A percentile compares a stretch with the other conserved stretches of the same genome.
phyloP scores from a whole-genome alignment of 2,888 invertebrate species.

The Apotomis betuletana region DNA sequence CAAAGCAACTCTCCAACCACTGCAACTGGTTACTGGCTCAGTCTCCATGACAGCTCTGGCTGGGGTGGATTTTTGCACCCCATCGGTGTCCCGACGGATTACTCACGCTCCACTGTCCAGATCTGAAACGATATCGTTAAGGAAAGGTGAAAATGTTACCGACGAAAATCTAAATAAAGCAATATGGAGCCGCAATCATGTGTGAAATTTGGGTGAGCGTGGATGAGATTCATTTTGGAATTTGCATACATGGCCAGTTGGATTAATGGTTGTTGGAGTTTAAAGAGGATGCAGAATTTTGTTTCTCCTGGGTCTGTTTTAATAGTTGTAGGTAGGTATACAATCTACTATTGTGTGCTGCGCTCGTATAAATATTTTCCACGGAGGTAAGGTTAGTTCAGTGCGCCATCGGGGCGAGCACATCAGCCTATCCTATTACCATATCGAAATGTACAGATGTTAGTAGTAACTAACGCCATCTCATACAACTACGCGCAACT shows the following conservation, averaged over 20 bases:
- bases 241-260: slow-evolving; percentile 1
- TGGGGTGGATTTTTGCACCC: slow-evolving; percentile 54
- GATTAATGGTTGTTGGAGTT: not conserved
- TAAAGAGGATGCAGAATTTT: not conserved
- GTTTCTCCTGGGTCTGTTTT: too few relatives aligned
- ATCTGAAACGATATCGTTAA: slow-evolving; percentile 51
- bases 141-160: slow-evolving; percentile 36
- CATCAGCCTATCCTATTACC: too few relatives aligned
- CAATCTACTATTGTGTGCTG: too few relatives aligned
- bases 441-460: too few relatives aligned
- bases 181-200: slow-evolving; percentile 57
- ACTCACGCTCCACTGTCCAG: slow-evolving; percentile 65
- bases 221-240: slow-evolving; percentile 28
- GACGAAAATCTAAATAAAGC: slow-evolving; percentile 51
- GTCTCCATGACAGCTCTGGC: slow-evolving; percentile 43
- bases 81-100: slow-evolving; percentile 69
- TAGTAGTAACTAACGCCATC: too few relatives aligned
- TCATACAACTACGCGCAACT: too few relatives aligned
- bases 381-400: too few relatives aligned
- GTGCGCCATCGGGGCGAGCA: too few relatives aligned
- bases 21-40: not conserved
- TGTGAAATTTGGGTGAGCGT: slow-evolving; percentile 62
- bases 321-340: not conserved
- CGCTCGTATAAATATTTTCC: too few relatives aligned
- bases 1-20: slow-evolving; percentile 10